Conservation (phyloP, 2,797 vertebrate genomes). For the Sarcophilus harrisii region DNA sequence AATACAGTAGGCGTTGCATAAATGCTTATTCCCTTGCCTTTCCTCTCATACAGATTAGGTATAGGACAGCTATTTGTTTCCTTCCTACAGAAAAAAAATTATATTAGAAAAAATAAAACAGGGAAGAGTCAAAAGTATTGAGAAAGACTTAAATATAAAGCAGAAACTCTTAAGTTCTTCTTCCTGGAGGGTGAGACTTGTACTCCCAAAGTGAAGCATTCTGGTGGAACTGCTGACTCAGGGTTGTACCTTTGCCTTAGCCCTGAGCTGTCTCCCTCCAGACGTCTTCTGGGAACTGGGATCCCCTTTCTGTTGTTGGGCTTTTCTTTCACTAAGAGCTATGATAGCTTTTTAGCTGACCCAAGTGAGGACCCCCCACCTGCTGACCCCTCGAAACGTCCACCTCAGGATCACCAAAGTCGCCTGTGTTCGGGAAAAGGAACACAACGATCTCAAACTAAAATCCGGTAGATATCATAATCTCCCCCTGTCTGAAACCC, state of each 20-base stretch:
- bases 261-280: not conserved
- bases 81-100: not conserved
- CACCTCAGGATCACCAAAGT: not conserved
- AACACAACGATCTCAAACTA: not conserved
- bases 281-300: not conserved
- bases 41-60: not conserved
- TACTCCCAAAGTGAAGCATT: not conserved
- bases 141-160: not conserved
- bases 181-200: not conserved
- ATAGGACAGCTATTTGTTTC: not conserved
- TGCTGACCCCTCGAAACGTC: not conserved
- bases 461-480: not conserved
- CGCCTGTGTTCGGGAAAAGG: not conserved
- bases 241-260: not conserved
- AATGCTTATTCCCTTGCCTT: not conserved
- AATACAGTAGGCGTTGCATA: not conserved
- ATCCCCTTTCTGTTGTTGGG: not conserved
- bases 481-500: not conserved
- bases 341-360: not conserved
- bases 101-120: not conserved
- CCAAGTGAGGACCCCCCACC: not conserved
- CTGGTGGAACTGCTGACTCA: not conserved
- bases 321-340: not conserved
- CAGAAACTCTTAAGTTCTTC: not conserved
- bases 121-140: not conserved